These are phyloP conservation scores for Grus americana DNA, from an alignment of 2,113 vertebrate genomes.

Conservation along the genomic window DNA sequence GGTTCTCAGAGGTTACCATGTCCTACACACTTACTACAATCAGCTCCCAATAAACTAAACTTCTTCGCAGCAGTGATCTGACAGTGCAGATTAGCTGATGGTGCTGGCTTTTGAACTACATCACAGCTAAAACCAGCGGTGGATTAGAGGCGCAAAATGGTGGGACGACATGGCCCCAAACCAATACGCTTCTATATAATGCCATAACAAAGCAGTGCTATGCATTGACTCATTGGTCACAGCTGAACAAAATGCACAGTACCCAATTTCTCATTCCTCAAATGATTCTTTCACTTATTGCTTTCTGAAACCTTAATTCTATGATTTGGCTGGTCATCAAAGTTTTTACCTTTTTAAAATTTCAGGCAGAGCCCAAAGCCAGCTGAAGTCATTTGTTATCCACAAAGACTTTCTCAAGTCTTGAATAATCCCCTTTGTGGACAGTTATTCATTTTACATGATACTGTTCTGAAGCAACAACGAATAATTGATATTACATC, in stretches of 20 bases:
- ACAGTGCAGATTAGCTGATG: neutral
- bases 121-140: neutral
- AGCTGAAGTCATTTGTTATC: neutral
- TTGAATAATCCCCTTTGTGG: neutral
- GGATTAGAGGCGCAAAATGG: neutral
- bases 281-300: neutral
- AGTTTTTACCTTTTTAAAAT: neutral
- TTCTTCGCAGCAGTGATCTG: neutral
- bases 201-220: fast-evolving
- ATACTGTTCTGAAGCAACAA: neutral
- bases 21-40: neutral
- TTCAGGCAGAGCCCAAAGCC: neutral
- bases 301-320: neutral
- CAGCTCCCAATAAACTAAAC: neutral
- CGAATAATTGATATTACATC: neutral
- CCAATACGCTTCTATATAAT: fast-evolving
- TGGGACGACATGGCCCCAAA: neutral
- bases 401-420: neutral
- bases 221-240: neutral
- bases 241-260: neutral
- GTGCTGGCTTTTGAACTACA: neutral
- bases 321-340: neutral
- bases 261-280: neutral
- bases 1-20: neutral
- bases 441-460: slow-evolving; percentile 1